Percentiles rank a stretch among this genome's conserved stretches.
phyloP scores from a whole-genome alignment of 2,888 invertebrate genomes.

The Papilio elwesi region DNA sequence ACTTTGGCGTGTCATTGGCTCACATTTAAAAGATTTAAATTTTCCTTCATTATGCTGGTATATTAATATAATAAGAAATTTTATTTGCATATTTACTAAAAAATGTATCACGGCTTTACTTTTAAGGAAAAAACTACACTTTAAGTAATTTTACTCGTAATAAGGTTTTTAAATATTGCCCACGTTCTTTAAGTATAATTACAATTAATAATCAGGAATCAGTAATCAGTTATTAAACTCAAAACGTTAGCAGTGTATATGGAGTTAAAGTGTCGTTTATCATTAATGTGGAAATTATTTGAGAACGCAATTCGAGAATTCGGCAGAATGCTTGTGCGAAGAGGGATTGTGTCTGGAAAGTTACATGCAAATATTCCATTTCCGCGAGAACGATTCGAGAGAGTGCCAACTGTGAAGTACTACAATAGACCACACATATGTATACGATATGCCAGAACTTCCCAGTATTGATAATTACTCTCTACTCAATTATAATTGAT shows the following conservation, averaged over 20 bases:
- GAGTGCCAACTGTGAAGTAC: constrained; percentile 35
- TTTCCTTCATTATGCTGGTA: too few species aligned
- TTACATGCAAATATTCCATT: constrained; percentile 58
- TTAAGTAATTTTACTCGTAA: too few species aligned
- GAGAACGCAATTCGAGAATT: constrained; percentile 23
- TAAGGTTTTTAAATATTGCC: too few species aligned
- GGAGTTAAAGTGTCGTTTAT: constrained; percentile 2
- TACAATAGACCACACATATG: not conserved
- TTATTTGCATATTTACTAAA: too few species aligned
- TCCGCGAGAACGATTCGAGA: constrained; percentile 51
- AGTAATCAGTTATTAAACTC: not conserved
- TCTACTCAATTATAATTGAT: not conserved
- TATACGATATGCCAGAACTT: not conserved
- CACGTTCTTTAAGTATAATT: too few species aligned
- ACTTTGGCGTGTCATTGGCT: too few species aligned
- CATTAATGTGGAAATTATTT: constrained; percentile 21
- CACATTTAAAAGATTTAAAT: too few species aligned
- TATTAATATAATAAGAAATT: too few species aligned
- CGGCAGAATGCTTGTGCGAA: constrained; percentile 37
- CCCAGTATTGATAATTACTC: not conserved
- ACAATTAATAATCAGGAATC: too few species aligned
- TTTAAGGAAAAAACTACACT: too few species aligned
- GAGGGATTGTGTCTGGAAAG: constrained; percentile 55
- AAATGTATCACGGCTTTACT: too few species aligned
- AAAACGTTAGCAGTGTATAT: not conserved